Conservation (phyloP, 2,888 invertebrate species). For the Boloria selene region DNA sequence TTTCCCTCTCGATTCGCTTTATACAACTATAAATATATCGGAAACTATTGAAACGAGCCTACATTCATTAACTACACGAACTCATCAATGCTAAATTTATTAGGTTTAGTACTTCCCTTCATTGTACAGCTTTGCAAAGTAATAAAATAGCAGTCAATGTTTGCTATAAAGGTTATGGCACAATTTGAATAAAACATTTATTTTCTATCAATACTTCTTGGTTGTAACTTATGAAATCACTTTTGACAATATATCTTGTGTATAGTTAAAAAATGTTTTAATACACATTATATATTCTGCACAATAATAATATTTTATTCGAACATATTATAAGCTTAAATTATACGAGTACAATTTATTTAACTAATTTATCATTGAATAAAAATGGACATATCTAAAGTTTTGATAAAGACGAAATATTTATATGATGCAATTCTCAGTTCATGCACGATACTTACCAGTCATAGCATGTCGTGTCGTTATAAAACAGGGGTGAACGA, state of each 20-base stretch:
- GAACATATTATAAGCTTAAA: not conserved
- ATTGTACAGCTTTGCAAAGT: slow-evolving; percentile 2
- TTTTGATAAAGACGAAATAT: not conserved
- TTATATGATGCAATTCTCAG: slow-evolving; percentile 25
- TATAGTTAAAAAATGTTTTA: not conserved
- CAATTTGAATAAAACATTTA: not conserved
- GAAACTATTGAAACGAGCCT: slow-evolving; percentile 35
- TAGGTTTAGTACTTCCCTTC: not conserved
- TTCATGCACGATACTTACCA: slow-evolving; percentile 27
- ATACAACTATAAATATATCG: slow-evolving; percentile 51
- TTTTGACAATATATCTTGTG: too few relatives aligned
- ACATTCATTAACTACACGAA: slow-evolving; percentile 24
- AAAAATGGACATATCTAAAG: not conserved
- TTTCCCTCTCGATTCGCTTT: slow-evolving; percentile 60
- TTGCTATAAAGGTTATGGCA: slow-evolving; percentile 4
- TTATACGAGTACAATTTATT: slow-evolving; percentile 1
- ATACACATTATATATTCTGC: not conserved
- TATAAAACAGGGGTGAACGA: slow-evolving; percentile 53
- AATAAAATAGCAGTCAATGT: slow-evolving; percentile 10
- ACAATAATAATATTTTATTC: not conserved
- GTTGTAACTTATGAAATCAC: not conserved
- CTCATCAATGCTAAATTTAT: slow-evolving; percentile 20
- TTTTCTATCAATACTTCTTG: slow-evolving; percentile 14
- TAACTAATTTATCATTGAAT: not conserved
- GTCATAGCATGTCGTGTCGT: slow-evolving; percentile 38